Evolutionary conservation across 2,888 invertebrate genomes (phyloP).

Genomic region (Caenorhabditis sp.): DNA sequence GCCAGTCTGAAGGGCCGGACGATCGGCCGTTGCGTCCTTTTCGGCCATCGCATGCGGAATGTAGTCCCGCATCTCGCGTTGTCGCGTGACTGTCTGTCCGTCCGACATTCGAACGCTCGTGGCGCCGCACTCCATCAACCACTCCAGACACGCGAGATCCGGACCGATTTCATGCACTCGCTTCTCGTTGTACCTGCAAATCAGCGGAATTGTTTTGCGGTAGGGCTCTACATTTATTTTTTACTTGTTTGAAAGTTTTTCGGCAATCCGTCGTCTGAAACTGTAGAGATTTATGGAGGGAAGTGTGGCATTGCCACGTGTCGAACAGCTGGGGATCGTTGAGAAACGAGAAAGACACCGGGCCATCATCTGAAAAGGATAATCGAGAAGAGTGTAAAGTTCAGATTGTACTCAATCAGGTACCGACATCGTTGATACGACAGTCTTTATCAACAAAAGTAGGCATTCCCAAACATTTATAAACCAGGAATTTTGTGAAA

Average conservation of each 20-base stretch:
- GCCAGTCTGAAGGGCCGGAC: constrained; percentile 28
- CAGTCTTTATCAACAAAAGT: not conserved
- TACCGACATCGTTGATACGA: not conserved
- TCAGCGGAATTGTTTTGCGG: too few relatives aligned
- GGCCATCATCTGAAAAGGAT: constrained; percentile 30
- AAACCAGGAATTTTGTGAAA: constrained; percentile 1
- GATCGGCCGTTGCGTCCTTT: not conserved
- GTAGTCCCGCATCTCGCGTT: constrained; percentile 72
- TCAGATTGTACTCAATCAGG: not conserved
- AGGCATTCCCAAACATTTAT: not conserved
- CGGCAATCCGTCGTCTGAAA: constrained; percentile 67
- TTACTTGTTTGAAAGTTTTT: constrained; percentile 66
- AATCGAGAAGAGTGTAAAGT: not conserved
- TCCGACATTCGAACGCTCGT: constrained; percentile 72
- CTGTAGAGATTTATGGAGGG: constrained; percentile 67
- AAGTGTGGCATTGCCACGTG: constrained; percentile 43
- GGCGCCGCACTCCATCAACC: constrained; percentile 77
- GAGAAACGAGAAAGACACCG: constrained; percentile 45
- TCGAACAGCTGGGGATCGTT: constrained; percentile 5
- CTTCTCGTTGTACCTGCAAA: constrained; percentile 68
- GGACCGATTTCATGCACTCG: constrained; percentile 73
- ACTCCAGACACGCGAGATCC: constrained; percentile 77
- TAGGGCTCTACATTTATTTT: too few relatives aligned
- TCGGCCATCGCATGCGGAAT: constrained; percentile 40
- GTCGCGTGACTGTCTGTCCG: constrained; percentile 64